Conservation (phyloP, 2,797 vertebrate species). For the Poecilia velifera region DNA sequence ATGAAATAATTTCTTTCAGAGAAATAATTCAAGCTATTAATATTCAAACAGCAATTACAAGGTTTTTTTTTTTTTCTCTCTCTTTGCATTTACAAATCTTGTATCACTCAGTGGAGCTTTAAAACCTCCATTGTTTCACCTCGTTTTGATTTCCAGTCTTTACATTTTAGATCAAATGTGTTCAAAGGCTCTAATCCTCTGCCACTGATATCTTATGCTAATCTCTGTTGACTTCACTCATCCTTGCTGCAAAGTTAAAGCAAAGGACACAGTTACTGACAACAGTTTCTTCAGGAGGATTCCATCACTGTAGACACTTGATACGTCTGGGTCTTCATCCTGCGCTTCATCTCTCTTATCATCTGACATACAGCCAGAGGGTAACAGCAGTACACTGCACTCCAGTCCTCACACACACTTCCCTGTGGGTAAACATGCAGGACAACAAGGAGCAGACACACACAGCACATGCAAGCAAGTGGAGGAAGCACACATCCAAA, state of each 20-base stretch:
- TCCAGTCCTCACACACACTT: slow-evolving; percentile 82
- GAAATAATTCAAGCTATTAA: not conserved
- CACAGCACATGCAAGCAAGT: slow-evolving; percentile 3
- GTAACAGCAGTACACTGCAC: slow-evolving; percentile 82
- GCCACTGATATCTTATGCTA: slow-evolving; percentile 32
- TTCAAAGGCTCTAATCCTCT: slow-evolving; percentile 14
- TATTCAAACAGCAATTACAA: slow-evolving; percentile 5
- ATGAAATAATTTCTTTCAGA: not conserved
- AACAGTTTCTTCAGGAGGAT: slow-evolving; percentile 63
- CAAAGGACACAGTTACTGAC: slow-evolving; percentile 23
- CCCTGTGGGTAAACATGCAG: slow-evolving; percentile 69
- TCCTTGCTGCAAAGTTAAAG: slow-evolving; percentile 14
- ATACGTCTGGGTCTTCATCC: slow-evolving; percentile 80
- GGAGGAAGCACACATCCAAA: slow-evolving; percentile 12
- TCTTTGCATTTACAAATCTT: not conserved
- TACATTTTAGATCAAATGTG: slow-evolving; percentile 24
- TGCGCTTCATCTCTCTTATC: slow-evolving; percentile 84
- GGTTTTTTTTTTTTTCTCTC: not conserved
- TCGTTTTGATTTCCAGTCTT: not conserved
- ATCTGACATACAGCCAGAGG: slow-evolving; percentile 85
- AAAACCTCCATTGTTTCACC: not conserved
- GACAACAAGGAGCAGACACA: not conserved
- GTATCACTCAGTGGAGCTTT: not conserved
- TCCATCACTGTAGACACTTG: slow-evolving; percentile 77
- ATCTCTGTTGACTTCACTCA: slow-evolving; percentile 14